Conservation (phyloP, 1,140 invertebrate genomes). For the Pteromalus puparum region DNA sequence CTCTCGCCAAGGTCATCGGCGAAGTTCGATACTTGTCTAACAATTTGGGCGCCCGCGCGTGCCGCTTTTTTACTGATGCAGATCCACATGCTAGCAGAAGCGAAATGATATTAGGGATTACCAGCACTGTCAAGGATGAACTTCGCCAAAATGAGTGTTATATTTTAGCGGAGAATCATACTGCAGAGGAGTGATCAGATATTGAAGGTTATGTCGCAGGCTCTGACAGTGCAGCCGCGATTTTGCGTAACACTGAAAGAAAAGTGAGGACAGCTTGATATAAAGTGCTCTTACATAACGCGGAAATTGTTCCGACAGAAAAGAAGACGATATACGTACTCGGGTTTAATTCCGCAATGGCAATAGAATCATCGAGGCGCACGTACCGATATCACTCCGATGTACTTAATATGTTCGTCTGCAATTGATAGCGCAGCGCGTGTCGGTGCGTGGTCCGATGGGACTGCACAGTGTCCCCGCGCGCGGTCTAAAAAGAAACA, state of each 20-base stretch:
- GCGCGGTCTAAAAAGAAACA: too few relatives aligned
- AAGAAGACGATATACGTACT: constrained; percentile 10
- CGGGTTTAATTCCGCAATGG: not conserved
- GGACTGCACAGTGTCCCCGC: too few relatives aligned
- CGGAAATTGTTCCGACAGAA: not conserved
- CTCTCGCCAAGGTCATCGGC: constrained; percentile 40
- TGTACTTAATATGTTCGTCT: not conserved
- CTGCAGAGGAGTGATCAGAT: not conserved
- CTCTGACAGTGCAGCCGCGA: not conserved
- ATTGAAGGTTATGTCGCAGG: constrained; percentile 13
- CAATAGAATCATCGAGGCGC: not conserved
- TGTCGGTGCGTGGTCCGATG: too few relatives aligned
- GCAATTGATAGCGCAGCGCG: not conserved
- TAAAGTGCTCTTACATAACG: not conserved
- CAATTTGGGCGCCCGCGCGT: constrained; percentile 2
- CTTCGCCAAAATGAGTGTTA: not conserved
- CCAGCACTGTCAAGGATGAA: not conserved
- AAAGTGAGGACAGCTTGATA: not conserved
- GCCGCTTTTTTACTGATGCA: constrained; percentile 18
- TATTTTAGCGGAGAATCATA: constrained; percentile 39
- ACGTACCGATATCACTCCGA: not conserved
- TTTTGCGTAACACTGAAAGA: constrained; percentile 18
- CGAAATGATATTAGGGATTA: not conserved
- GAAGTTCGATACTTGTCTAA: constrained; percentile 44
- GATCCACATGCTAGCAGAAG: constrained; percentile 37